Evolutionary conservation across 2,113 vertebrate genomes (phyloP), one percentile per base, ranked within the genome.

Genomic region (Pedionomus torquatus): DNA sequence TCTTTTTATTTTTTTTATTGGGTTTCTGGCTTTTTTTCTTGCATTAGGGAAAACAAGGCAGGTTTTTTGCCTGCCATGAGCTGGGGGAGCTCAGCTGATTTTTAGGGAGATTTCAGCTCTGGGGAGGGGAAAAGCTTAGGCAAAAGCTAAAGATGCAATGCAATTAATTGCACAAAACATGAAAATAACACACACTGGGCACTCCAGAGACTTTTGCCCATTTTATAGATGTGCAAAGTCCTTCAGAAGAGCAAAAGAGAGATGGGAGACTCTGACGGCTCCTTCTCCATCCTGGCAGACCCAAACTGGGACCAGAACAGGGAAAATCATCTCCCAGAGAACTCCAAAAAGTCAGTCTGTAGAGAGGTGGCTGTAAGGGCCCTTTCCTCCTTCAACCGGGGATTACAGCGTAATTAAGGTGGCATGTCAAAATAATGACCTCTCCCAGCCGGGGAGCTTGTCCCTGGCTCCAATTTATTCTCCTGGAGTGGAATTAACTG

Each of bases 341-440:
- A 46, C 63, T 89, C 25, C 10, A 5, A 66, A 44, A 75, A 91
- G 57, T 60, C 83, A 65, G 66, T 68, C 93, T 96, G 90, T 44
- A 58, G 74, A 37, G 87, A 93, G 69, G 65, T 0, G 11, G 31
- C 76, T 16, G 4, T 57, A 66, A 90, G 71, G 33, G 28, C 17
- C 71, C 10, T 57, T 79, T 76, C 83, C 55, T 66, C 77, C 84
- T 89, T 23, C 90, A 60, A 18, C 3, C 3, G 6, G 51, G 48
- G 83, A 58, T 92, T 30, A 88, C 0, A 1, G 46, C 0, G 35
- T 95, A 93, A 96, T 97, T 95, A 96, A 95, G 76, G 82, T 69
- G 82, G 65, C 3, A 3, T 33, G 44, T 86, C 97, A 96, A 91
- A 96, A 94, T 86, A 97, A 92, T 97, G 60, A 85, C 76, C 60